Evolutionary conservation across 2,113 vertebrate genomes (phyloP).

Genomic region (Sprattus sprattus): DNA sequence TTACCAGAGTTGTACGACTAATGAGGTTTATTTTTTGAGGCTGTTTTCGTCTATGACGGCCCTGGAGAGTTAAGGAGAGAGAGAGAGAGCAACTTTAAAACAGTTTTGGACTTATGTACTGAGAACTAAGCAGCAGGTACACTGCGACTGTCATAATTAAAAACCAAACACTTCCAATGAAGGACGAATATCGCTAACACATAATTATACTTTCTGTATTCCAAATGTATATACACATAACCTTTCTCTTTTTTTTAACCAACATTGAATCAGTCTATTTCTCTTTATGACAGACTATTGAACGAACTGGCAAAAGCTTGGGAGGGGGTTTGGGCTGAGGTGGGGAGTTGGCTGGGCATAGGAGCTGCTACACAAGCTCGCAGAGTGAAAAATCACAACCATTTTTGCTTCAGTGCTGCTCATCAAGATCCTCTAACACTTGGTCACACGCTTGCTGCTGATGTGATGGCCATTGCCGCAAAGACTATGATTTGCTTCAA

Average conservation of each 20-base stretch:
- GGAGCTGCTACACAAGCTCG: constrained; percentile 34
- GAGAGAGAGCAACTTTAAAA: constrained; percentile 6
- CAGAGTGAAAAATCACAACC: constrained; percentile 28
- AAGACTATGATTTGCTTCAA: constrained; percentile 10
- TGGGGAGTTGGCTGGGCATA: background rate
- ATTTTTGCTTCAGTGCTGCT: constrained; percentile 37
- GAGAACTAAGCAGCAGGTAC: background rate
- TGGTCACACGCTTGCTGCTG: constrained; percentile 4
- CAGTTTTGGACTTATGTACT: background rate
- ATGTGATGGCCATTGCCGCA: background rate
- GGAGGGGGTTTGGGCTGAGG: background rate
- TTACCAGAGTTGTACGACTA: background rate
- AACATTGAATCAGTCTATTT: constrained; percentile 39
- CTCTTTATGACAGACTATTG: constrained; percentile 24
- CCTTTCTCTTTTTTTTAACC: constrained; percentile 28
- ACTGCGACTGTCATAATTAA: background rate
- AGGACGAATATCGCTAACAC: constrained; percentile 26
- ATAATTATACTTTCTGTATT: constrained; percentile 30
- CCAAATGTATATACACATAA: constrained; percentile 29
- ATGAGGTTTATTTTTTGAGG: constrained; percentile 13
- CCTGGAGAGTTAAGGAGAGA: constrained; percentile 4
- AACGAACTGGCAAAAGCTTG: constrained; percentile 39
- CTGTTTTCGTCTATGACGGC: background rate
- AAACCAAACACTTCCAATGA: constrained; percentile 24
- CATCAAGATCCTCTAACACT: constrained; percentile 13